Conservation (phyloP, 2,888 invertebrate species). For the Apamea crenata region DNA sequence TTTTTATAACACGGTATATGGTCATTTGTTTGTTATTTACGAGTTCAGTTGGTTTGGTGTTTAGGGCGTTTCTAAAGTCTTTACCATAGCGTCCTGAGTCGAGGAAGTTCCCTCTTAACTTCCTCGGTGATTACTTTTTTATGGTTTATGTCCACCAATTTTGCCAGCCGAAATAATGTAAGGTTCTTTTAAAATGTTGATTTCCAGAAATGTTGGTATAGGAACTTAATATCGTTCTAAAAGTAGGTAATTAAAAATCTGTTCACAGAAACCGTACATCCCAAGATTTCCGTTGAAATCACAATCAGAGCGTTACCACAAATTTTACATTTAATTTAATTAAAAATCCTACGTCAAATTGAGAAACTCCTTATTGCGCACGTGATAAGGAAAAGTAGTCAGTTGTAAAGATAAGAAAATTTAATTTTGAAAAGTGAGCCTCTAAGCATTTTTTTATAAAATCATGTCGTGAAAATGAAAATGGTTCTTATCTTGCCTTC, state of each 20-base stretch:
- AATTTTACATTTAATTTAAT: constrained; percentile 60
- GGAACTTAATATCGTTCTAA: not conserved
- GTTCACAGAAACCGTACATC: not conserved
- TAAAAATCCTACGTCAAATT: constrained; percentile 51
- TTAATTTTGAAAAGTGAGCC: constrained; percentile 77
- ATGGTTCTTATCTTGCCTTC: constrained; percentile 58
- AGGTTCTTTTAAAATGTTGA: not conserved
- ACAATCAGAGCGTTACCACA: constrained; percentile 18
- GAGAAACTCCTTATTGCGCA: constrained; percentile 59
- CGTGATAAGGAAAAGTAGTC: constrained; percentile 68
- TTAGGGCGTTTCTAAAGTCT: not conserved
- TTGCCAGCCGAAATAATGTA: not conserved
- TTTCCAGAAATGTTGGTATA: not conserved
- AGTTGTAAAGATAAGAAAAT: constrained; percentile 74
- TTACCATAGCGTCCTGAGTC: not conserved
- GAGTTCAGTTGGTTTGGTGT: not conserved
- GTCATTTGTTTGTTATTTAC: not conserved
- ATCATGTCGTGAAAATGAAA: constrained; percentile 69
- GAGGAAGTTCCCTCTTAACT: not conserved
- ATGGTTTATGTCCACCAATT: not conserved
- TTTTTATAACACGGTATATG: not conserved
- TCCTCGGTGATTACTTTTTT: not conserved
- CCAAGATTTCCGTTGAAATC: not conserved
- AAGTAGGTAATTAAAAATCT: not conserved
- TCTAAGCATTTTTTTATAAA: constrained; percentile 70